phyloP scores from a whole-genome alignment of 2,888 invertebrate species.

The Lycia hirtaria region DNA sequence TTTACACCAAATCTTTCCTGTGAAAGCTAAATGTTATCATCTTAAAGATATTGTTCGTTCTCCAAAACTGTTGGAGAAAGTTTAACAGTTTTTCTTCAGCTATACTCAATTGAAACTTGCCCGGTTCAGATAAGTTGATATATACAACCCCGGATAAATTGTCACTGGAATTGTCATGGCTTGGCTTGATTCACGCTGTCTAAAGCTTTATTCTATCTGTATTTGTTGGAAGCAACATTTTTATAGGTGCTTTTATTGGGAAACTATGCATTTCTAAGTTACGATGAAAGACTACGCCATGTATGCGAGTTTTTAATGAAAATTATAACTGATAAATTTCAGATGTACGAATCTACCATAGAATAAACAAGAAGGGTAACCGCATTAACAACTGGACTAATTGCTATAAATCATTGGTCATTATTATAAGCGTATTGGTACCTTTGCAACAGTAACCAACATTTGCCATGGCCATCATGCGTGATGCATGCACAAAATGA shows the following conservation, averaged over 20 bases:
- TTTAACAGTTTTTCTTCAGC: constrained; percentile 57
- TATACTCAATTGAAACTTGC: constrained; percentile 60
- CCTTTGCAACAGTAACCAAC: too few relatives aligned
- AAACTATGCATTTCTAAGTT: neutral
- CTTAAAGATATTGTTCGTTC: constrained; percentile 47
- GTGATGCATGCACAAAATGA: too few relatives aligned
- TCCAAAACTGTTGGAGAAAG: constrained; percentile 53
- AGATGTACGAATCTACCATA: too few relatives aligned
- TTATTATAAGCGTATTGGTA: too few relatives aligned
- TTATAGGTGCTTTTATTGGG: constrained; percentile 9
- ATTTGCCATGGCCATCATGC: too few relatives aligned
- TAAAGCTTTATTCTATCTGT: constrained; percentile 28
- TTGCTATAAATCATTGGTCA: too few relatives aligned
- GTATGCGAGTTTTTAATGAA: too few relatives aligned
- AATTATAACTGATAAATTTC: too few relatives aligned
- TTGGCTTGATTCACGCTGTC: constrained; percentile 35
- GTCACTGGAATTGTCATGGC: constrained; percentile 40
- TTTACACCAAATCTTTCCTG: constrained; percentile 43
- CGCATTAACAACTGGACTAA: too few relatives aligned
- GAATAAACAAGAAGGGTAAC: too few relatives aligned
- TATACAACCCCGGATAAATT: constrained; percentile 47
- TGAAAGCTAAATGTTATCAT: constrained; percentile 44
- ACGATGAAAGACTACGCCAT: too few relatives aligned
- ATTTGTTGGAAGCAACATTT: constrained; percentile 19
- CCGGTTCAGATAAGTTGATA: constrained; percentile 49